Evolutionary conservation across 2,113 vertebrate genomes (phyloP).

Genomic region (Archocentrus centrarchus): DNA sequence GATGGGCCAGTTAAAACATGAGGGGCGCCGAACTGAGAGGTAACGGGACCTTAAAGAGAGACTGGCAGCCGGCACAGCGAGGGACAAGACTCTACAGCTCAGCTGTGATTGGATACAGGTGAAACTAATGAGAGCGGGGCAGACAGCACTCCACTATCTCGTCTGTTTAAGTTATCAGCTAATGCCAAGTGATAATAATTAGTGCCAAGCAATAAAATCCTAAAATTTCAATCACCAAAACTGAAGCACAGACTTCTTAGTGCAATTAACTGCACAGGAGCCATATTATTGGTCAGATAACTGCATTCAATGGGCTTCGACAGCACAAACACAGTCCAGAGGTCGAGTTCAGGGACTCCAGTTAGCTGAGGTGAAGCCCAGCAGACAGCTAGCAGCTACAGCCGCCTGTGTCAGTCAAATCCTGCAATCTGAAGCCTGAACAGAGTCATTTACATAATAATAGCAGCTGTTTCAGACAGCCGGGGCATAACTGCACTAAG

Average conservation of each 20-base stretch:
- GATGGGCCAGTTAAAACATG: no score
- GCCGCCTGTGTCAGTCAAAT: not conserved
- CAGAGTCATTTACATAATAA: not conserved
- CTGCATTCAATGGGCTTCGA: no score
- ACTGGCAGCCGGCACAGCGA: no score
- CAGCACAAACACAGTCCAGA: not conserved
- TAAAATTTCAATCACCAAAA: not conserved
- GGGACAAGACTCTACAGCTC: not conserved
- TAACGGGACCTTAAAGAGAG: no score
- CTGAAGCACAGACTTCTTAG: not conserved
- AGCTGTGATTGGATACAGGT: not conserved
- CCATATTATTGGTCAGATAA: no score
- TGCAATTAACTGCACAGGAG: not conserved
- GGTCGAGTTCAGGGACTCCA: not conserved
- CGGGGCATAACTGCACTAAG: no score
- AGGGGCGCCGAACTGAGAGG: no score
- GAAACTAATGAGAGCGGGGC: not conserved
- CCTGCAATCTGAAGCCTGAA: not conserved
- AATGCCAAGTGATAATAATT: not conserved
- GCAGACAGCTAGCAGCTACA: not conserved
- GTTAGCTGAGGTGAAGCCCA: not conserved
- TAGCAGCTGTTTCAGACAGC: not conserved
- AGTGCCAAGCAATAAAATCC: not conserved
- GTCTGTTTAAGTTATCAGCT: not conserved
- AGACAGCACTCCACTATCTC: not conserved